Base-by-base conservation (phyloP, 2,797 vertebrate species). In the Liparis tanakae region DNA sequence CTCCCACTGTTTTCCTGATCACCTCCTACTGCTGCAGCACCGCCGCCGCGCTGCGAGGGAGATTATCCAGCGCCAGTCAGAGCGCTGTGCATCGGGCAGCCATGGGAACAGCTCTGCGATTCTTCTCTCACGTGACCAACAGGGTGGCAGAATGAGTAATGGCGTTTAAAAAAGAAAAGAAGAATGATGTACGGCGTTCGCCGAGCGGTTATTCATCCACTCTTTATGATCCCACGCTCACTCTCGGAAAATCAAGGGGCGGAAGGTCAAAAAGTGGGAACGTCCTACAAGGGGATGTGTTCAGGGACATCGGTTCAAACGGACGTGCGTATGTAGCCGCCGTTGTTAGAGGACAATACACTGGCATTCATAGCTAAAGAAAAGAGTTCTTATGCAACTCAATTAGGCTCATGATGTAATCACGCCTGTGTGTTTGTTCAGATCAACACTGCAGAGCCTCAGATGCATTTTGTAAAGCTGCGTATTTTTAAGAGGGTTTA, bases 1-100 rank as follows among this genome's bases (percentile, higher is more conserved):
- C 67, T 67, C 67, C 76, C 67, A 82, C 69, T 80, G 72, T 71
- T 78, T 64, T 80, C 48, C 60, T 67, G 74, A 78, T 85, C 78
- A 65, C 87, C 85, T 85, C 81, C 83, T 57, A 76, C 86, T 72
- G 56, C 82, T 20, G 69, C 78, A 61, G 80, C 76, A 70, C 43
- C 8, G 17, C 80, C 76, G 66, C 41, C 8, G 17, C 78, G 79
- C 83, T 75, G 83, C 79, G 74, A 72, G 39, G 34, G 1, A 78
- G 83, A 87, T 85, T 82, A 85, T 39, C 81, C 74, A 63, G 67
- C 59, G 18, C 55, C 81, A 81, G 81, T 85, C 81, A 85, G 75
- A 79, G 59, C 25, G 25, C 50, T 60, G 25, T 44, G 25, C 51
- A 76, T 79, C 66, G 48, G 76, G 83, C 59, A 72, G 70, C 73